Conservation (phyloP, 2,113 vertebrate genomes). For the Phaethon lepturus region DNA sequence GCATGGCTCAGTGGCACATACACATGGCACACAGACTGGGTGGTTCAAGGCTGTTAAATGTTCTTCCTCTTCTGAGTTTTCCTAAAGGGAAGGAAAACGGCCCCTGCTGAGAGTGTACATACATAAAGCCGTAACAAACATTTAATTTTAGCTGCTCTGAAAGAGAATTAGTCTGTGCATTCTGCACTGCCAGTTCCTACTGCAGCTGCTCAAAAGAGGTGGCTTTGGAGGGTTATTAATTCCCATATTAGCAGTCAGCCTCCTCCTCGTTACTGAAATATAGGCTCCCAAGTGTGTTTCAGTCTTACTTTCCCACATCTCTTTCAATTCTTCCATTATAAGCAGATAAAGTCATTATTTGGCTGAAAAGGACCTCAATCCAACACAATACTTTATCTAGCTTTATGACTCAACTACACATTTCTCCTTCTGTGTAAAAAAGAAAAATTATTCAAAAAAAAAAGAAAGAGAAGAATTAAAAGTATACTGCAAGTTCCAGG, state of each 20-base stretch:
- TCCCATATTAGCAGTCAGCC: constrained; percentile 2
- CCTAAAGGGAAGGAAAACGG: background rate
- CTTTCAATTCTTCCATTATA: constrained; percentile 42
- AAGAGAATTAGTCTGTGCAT: background rate
- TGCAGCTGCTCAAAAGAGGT: constrained; percentile 4
- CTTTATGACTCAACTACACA: constrained; percentile 19
- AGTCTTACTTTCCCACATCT: constrained; percentile 22
- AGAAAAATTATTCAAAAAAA: background rate
- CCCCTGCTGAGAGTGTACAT: background rate
- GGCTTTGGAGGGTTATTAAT: constrained; percentile 29
- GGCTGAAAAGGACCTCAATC: background rate
- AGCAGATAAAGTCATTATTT: constrained; percentile 53
- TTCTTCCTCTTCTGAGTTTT: background rate
- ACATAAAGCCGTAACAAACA: constrained; percentile 31
- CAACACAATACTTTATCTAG: background rate
- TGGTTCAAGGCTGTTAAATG: background rate
- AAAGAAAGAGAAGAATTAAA: background rate
- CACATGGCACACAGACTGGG: background rate
- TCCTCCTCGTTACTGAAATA: background rate
- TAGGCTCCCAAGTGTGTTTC: background rate
- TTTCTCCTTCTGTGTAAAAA: background rate
- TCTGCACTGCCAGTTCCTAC: background rate
- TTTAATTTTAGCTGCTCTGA: constrained; percentile 19
- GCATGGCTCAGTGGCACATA: background rate
- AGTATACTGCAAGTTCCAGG: background rate